Evolutionary conservation across 35 echinoderm and acorn worm genomes (phyloP).

Genomic region (Diadema setosum): DNA sequence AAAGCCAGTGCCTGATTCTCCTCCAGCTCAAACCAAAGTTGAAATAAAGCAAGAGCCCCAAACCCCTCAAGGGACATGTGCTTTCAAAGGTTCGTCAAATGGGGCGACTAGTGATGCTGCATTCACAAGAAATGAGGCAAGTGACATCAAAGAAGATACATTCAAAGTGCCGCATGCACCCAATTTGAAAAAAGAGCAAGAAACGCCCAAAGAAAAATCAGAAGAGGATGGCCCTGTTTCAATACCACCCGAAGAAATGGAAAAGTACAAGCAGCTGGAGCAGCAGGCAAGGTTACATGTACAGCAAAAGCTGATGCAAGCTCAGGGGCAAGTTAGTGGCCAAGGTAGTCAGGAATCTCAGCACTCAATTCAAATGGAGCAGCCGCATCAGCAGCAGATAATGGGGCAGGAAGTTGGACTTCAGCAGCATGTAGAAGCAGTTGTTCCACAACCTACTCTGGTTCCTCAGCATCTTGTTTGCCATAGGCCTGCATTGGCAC

Average conservation of each 20-base stretch:
- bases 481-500: conserved; percentile 8
- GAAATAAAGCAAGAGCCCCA: neutral
- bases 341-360: neutral
- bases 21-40: neutral
- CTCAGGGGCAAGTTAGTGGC: conserved; percentile 33
- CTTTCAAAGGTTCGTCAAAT: too few relatives aligned
- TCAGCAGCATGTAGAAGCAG: neutral
- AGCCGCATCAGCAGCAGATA: neutral
- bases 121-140: neutral
- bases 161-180: conserved; percentile 56
- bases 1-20: conserved; percentile 53
- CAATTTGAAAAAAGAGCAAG: conserved; percentile 14
- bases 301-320: conserved; percentile 85
- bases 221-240: conserved; percentile 15
- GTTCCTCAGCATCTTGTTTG: neutral
- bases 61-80: neutral
- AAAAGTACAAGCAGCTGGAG: conserved; percentile 80
- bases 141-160: neutral
- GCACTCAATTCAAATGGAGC: neutral
- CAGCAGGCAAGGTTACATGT: conserved; percentile 83
- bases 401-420: neutral
- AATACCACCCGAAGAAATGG: conserved; percentile 83
- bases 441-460: neutral
- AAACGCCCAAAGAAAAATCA: neutral
- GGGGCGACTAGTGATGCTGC: neutral